A percentile compares a stretch with the other conserved stretches of the same genome.
phyloP scores from a whole-genome alignment of 2,797 vertebrate genomes.

The Arremon brunneinucha region DNA sequence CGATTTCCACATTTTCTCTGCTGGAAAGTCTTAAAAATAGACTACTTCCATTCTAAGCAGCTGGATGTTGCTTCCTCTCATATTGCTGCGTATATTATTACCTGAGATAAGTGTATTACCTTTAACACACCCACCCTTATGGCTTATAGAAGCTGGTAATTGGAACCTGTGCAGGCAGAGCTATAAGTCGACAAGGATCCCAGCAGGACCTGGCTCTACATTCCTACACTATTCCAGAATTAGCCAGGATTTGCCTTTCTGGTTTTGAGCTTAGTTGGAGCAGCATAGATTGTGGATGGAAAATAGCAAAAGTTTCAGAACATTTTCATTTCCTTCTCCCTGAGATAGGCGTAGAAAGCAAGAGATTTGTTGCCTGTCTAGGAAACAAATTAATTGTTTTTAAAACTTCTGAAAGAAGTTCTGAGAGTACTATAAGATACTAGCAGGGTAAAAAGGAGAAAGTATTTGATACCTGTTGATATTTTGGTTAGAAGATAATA shows the following conservation, averaged over 20 bases:
- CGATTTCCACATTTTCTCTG: not conserved
- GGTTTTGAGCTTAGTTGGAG: not conserved
- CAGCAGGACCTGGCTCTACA: not conserved
- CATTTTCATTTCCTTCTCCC: not conserved
- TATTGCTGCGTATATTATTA: conserved; percentile 33
- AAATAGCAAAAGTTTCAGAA: not conserved
- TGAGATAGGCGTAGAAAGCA: not conserved
- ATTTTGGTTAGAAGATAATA: not conserved
- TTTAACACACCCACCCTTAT: not conserved
- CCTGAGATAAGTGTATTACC: not conserved
- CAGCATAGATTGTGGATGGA: not conserved
- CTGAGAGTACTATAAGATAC: not conserved
- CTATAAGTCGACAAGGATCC: not conserved
- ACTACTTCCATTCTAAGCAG: not conserved
- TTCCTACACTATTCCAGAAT: not conserved
- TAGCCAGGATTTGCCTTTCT: not conserved
- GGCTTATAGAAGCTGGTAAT: not conserved
- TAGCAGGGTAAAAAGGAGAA: not conserved
- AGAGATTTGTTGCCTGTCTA: not conserved
- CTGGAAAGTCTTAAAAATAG: not conserved
- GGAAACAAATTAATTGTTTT: not conserved
- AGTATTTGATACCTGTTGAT: not conserved
- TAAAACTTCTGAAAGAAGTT: not conserved
- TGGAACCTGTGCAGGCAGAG: not conserved
- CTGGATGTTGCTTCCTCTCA: conserved; percentile 11